Conservation (phyloP, 2,888 invertebrate species). For the Aphidoletes aphidimyza region DNA sequence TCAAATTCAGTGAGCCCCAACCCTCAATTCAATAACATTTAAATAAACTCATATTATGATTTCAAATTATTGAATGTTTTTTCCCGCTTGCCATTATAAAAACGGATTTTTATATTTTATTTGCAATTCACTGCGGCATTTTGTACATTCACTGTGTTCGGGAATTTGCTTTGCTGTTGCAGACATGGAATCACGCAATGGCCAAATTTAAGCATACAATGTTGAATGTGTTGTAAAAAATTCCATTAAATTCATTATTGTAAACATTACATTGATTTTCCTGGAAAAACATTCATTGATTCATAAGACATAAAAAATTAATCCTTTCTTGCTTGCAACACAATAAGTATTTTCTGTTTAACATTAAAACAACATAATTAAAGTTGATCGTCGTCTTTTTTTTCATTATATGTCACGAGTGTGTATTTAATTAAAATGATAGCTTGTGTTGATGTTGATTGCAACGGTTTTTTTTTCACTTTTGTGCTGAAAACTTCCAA, state of each 20-base stretch:
- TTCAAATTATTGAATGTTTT: no score
- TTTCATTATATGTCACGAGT: not conserved
- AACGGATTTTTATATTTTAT: no score
- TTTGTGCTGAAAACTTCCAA: not conserved
- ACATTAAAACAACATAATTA: slow-evolving; percentile 37
- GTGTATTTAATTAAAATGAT: slow-evolving; percentile 18
- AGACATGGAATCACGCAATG: no score
- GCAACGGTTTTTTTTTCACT: not conserved
- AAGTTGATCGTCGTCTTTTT: not conserved
- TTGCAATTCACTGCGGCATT: no score
- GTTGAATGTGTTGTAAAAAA: not conserved
- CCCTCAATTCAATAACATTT: no score
- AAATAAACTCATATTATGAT: no score
- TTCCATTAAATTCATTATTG: not conserved
- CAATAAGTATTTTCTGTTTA: not conserved
- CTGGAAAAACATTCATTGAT: not conserved
- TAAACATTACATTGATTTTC: not conserved
- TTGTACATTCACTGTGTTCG: no score
- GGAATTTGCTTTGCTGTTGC: no score
- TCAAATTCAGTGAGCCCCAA: no score
- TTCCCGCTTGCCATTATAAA: no score
- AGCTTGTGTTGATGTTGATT: not conserved
- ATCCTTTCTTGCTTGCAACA: not conserved
- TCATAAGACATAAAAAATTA: slow-evolving; percentile 20
- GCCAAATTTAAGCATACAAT: no score